Conservation (phyloP, 2,797 vertebrate genomes). For the Oreortyx pictus region DNA sequence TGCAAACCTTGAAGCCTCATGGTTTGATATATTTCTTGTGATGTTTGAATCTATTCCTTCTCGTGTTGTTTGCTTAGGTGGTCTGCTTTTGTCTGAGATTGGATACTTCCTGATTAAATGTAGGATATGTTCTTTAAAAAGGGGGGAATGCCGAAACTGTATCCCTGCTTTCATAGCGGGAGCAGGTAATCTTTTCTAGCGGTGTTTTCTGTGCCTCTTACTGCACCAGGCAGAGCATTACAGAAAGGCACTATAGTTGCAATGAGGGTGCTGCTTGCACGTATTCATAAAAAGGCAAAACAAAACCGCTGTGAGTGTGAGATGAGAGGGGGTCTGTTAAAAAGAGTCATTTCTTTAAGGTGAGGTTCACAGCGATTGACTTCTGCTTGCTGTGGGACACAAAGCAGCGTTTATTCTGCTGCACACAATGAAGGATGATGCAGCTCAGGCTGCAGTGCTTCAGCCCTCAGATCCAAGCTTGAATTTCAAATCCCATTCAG, state of each 20-base stretch:
- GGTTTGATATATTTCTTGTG: neutral
- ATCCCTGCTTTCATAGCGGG: neutral
- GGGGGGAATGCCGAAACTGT: neutral
- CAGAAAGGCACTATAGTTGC: neutral
- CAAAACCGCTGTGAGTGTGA: neutral
- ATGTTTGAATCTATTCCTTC: neutral
- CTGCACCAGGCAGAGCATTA: neutral
- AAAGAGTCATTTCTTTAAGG: neutral
- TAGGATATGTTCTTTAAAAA: neutral
- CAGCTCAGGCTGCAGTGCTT: neutral
- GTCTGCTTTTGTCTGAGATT: neutral
- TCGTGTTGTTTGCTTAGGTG: neutral
- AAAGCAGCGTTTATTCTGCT: constrained; percentile 51
- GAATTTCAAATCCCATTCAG: constrained; percentile 53
- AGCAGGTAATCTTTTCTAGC: neutral
- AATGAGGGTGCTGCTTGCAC: rapidly evolving
- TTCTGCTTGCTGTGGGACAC: neutral
- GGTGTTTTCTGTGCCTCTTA: neutral
- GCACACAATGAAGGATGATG: constrained; percentile 5
- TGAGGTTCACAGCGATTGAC: neutral
- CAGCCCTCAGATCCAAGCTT: constrained; percentile 33
- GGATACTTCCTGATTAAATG: neutral
- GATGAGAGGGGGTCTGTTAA: neutral
- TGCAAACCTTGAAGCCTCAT: neutral
- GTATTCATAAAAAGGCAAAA: neutral